phyloP scores from a whole-genome alignment of 2,797 vertebrate species.

The Bufotes viridis region DNA sequence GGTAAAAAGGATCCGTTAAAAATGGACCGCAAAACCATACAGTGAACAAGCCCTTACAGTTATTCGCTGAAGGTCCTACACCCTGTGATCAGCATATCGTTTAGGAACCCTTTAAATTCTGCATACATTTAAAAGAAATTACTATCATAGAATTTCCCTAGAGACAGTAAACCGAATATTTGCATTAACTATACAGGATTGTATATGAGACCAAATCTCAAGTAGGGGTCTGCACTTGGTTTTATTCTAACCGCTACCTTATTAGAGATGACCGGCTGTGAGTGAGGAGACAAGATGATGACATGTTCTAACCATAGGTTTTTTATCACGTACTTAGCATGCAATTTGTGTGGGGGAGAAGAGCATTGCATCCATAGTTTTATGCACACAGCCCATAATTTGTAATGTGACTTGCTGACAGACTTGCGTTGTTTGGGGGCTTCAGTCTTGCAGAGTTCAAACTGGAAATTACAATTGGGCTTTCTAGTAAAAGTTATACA shows the following conservation, averaged over 20 bases:
- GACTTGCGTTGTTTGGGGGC: conserved; percentile 27
- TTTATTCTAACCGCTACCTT: conserved; percentile 15
- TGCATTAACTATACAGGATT: background rate
- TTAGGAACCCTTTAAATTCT: background rate
- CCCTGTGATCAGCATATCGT: background rate
- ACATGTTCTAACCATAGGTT: conserved; percentile 50
- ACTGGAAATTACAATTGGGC: conserved; percentile 16
- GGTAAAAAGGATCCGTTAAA: too few species aligned
- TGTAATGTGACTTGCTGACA: conserved; percentile 58
- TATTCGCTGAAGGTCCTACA: background rate
- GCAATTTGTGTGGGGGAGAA: conserved; percentile 55
- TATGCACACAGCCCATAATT: conserved; percentile 55
- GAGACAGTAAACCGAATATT: background rate
- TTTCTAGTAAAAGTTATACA: conserved; percentile 22
- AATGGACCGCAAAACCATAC: too few species aligned
- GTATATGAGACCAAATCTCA: background rate
- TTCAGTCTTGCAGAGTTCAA: conserved; percentile 16
- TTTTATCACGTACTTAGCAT: conserved; percentile 54
- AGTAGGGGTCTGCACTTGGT: conserved; percentile 4
- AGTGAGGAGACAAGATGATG: conserved; percentile 50
- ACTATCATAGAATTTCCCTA: background rate
- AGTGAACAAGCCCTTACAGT: too few species aligned
- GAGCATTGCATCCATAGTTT: conserved; percentile 46
- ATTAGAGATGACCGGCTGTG: conserved; percentile 38
- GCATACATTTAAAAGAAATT: background rate